Percentiles rank a stretch among this genome's conserved stretches.
Conservation (phyloP, 2,888 invertebrate species). For the Drosophila dives region DNA sequence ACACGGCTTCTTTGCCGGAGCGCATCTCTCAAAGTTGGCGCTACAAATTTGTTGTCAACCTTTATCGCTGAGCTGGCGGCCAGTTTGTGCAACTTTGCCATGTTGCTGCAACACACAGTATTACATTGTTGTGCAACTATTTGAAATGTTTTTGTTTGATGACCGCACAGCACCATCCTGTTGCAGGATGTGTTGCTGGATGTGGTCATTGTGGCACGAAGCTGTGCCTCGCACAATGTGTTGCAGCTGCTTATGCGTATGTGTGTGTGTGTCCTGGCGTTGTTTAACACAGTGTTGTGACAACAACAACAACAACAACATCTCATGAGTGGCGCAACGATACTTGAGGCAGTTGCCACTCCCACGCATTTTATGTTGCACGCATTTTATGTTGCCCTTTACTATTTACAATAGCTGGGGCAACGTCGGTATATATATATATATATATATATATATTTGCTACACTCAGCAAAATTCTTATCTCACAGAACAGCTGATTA, state of each 20-base stretch:
- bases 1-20: slow-evolving; percentile 12
- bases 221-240: slow-evolving; percentile 23
- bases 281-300: slow-evolving; percentile 40
- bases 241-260: slow-evolving; percentile 23
- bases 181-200: slow-evolving; percentile 72
- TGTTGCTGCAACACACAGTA: slow-evolving; percentile 38
- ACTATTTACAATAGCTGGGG: slow-evolving; percentile 15
- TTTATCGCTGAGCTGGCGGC: slow-evolving; percentile 9
- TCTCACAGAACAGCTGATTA: too few species aligned
- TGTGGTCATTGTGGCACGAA: slow-evolving; percentile 46
- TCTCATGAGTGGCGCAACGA: slow-evolving; percentile 56
- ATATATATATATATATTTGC: neutral
- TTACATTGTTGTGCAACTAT: slow-evolving; percentile 49
- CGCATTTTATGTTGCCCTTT: slow-evolving; percentile 51
- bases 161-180: slow-evolving; percentile 44
- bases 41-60: slow-evolving; percentile 12
- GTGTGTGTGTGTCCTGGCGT: slow-evolving; percentile 24
- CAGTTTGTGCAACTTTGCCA: slow-evolving; percentile 14
- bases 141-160: slow-evolving; percentile 58
- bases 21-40: slow-evolving; percentile 8
- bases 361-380: slow-evolving; percentile 54
- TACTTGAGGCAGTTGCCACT: slow-evolving; percentile 50
- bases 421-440: slow-evolving; percentile 4
- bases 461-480: neutral
- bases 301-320: slow-evolving; percentile 30